These are phyloP conservation scores for Anableps anableps DNA, from an alignment of 2,797 vertebrate genomes.

Conservation along the genomic window DNA sequence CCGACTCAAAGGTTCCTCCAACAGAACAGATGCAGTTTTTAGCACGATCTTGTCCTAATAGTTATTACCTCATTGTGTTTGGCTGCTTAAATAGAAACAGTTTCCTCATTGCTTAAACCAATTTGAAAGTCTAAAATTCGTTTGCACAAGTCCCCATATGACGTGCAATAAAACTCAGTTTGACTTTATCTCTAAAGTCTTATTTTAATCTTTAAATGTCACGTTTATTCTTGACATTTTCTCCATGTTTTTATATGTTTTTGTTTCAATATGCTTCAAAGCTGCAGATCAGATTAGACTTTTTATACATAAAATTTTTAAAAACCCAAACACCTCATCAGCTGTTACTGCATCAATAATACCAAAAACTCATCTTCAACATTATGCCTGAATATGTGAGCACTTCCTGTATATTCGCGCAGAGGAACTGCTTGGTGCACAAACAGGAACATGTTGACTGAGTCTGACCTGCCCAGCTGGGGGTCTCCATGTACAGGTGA, in stretches of 20 bases:
- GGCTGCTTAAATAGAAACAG: constrained; percentile 2
- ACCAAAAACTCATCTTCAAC: background rate
- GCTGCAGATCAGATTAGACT: background rate
- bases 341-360: background rate
- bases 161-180: background rate
- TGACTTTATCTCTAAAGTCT: background rate
- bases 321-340: background rate
- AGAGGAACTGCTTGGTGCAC: background rate
- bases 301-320: background rate
- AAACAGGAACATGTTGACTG: background rate
- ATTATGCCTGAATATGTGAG: background rate
- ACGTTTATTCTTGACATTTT: constrained; percentile 4
- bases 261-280: background rate
- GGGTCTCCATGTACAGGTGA: constrained; percentile 84
- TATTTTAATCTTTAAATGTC: background rate
- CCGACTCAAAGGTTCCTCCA: background rate
- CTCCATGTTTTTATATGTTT: background rate
- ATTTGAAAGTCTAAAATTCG: background rate
- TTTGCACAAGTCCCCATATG: background rate
- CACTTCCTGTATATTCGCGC: background rate
- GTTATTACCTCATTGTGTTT: constrained; percentile 11
- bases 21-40: background rate
- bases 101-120: constrained; percentile 6
- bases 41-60: background rate
- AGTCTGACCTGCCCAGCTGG: constrained; percentile 83